Evolutionary conservation across 2,888 invertebrate genomes (phyloP), one percentile per base, ranked within the genome.

Genomic region (Ypsolopha sequella): DNA sequence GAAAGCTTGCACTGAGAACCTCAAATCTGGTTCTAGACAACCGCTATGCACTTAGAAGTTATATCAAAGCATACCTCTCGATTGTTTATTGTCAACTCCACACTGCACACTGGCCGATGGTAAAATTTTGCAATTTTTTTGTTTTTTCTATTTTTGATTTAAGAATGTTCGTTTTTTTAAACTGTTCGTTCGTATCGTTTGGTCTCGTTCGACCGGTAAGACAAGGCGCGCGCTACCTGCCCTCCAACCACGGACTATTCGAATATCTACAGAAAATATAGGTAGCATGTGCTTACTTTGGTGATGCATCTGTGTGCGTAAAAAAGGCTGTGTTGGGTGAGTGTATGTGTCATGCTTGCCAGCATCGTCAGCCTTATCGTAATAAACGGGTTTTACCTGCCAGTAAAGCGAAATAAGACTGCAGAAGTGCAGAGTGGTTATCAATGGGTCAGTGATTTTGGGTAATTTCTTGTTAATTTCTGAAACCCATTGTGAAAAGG

Each of bases 161-260:
- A 43, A 36, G 47, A 47, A 47, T 10, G 36, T 47, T 47, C 47
- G 47, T 47, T 47, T 47, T n/a, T 51, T 51, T 41, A n/a, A 49
- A 44, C 24, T n/a, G 76, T 84, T 85, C 85, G 85, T 84, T 85
- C 85, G 84, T 35, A 76, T 85, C 85, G 81, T 81, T 73, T 74
- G 67, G 62, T 66, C 71, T 80, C 74, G 75, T 74, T 71, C 59
- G 66, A 76, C 80, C 76, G 80, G 80, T 74, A 70, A 61, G 73
- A 63, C 75, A 36, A 50, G 54, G 61, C 71, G 64, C 71, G 64
- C 66, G 63, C 61, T 78, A 80, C 79, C 78, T 76, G 76, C 73
- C 64, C 61, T 64, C 59, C 60, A 67, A 70, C 73, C 76, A 78
- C 67, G 72, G 64, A 66, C 68, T 73, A 70, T 68, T 63, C 64